Base-by-base conservation (phyloP, 2,888 invertebrate species). In the Bembecia ichneumoniformis region DNA sequence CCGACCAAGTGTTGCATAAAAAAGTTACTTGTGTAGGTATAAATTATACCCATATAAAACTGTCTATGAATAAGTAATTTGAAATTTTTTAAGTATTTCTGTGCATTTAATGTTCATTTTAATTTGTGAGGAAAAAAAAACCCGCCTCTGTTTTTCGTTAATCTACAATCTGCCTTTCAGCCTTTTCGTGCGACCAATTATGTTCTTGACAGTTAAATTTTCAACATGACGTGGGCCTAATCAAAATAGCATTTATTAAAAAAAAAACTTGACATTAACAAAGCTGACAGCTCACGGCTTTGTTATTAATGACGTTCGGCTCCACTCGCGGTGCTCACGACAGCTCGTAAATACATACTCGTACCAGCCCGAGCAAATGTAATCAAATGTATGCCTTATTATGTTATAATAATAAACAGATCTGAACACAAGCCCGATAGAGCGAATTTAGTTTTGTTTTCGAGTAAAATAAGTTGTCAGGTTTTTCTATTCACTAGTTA, bases 201-300 rank as follows among this genome's bases (percentile, higher is more conserved):
- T 76, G 77, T 68, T 82, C 83, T 77, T 86, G 88, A 88, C 88
- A 88, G 88, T 80, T 87, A 78, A 87, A 82, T 86, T 83, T 86
- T 79, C 76, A 77, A 87, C 84, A 83, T 86, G 88, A 88, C 87
- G 82, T 82, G 83, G 87, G 88, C 88, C 88, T 89, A 89, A 89
- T 89, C 89, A 87, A 87, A 87, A 87, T 83, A 87, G 77, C 84
- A 79, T 87, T 87, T 84, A 82, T 82, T 75, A 76, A 78, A 83
- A 44, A 20, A 20, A 82, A 82, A 82, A 76, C 77, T 75, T 74
- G 75, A 79, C 79, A 79, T 83, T 79, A 82, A 77, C 77, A 74
- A 77, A 76, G 77, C 78, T 81, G 87, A 86, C 87, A 83, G 86
- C 82, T 80, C 79, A 80, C 81, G 82, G 82, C 76, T 82, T 71